A percentile compares a stretch with the other conserved stretches of the same genome.
Evolutionary conservation across 2,888 invertebrate genomes (phyloP).

Genomic region (Gibbula magus): DNA sequence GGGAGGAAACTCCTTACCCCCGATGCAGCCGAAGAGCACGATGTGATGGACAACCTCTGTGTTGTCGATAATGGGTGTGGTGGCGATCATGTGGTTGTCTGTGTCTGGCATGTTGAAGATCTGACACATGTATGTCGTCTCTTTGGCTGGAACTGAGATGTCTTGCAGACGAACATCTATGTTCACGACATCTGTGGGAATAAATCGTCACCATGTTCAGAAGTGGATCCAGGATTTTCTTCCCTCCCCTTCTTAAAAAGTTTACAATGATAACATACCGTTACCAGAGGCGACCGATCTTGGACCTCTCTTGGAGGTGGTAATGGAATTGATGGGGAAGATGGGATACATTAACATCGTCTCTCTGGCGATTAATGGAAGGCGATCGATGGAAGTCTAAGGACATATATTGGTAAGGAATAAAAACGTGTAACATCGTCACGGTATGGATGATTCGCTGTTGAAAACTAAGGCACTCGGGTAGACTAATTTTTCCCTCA

Average conservation of each 20-base stretch:
- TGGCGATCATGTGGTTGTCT: slow-evolving; percentile 22
- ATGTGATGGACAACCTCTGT: slow-evolving; percentile 12
- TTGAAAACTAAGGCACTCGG: too few species aligned
- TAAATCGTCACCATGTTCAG: not conserved
- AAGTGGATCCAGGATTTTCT: not conserved
- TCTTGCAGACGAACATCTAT: not conserved
- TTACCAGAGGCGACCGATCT: not conserved
- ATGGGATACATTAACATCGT: too few species aligned
- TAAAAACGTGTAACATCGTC: too few species aligned
- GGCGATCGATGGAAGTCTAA: too few species aligned
- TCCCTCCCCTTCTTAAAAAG: too few species aligned
- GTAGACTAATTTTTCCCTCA: too few species aligned
- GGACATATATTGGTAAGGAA: too few species aligned
- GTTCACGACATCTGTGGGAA: not conserved
- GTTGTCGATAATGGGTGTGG: slow-evolving; percentile 15
- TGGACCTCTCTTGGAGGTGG: not conserved
- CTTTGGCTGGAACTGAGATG: not conserved
- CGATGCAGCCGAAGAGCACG: slow-evolving; percentile 10
- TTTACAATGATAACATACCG: not conserved
- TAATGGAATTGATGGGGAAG: not conserved
- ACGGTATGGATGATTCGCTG: too few species aligned
- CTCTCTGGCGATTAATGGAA: too few species aligned
- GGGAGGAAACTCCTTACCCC: slow-evolving; percentile 3
- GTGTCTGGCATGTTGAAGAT: slow-evolving; percentile 15
- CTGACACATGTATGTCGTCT: slow-evolving; percentile 22